Evolutionary conservation across 2,888 invertebrate species (phyloP), one percentile per base, ranked within the genome.

Genomic region (Ormyrus rosae): DNA sequence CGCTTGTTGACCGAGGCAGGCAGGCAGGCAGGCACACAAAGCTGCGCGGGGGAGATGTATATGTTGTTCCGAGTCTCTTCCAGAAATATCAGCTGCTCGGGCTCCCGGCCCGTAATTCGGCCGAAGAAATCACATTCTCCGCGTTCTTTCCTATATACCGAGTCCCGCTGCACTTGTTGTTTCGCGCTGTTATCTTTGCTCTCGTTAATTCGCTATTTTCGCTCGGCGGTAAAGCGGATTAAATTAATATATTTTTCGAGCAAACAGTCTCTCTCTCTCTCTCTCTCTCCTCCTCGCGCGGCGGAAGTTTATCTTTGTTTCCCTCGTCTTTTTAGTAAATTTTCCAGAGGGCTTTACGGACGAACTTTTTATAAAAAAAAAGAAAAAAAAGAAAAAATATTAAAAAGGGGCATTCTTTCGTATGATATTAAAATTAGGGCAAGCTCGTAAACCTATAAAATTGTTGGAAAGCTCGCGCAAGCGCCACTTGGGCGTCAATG

Each of bases 161-260:
- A 34, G 34, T 34, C 51, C 58, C 51, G 8, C 45, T 46, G 53
- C 8, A 53, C 64, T 67, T 68, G 68, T 67, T 61, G 68, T 68
- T 75, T 10, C 64, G n/a, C 13, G 50, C 4, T 77, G 77, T 77
- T 77, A 64, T 77, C 70, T 77, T 70, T 70, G 58, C 45, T 11
- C 34, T 64, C 64, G 55, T 51, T 55, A 46, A 73, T 55, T 19
- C 34, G 65, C 72, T 73, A 65, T 73, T 73, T 65, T 50, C 64
- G 65, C 48, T 10, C 11, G 45, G 55, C 6, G 55, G n/a, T 11
- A n/a, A 13, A 8, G 46, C 6, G 50, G 69, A 76, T 34, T 34
- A 34, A 34, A 75, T 69, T 45, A 63, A 63, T 63, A 63, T 69
- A 69, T 76, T 69, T 56, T 55, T 58, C 65, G 50, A 65, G 46